A percentile compares a stretch with the other conserved stretches of the same genome.
Conservation (phyloP, 2,113 vertebrate genomes). For the Cichladusa arquata region DNA sequence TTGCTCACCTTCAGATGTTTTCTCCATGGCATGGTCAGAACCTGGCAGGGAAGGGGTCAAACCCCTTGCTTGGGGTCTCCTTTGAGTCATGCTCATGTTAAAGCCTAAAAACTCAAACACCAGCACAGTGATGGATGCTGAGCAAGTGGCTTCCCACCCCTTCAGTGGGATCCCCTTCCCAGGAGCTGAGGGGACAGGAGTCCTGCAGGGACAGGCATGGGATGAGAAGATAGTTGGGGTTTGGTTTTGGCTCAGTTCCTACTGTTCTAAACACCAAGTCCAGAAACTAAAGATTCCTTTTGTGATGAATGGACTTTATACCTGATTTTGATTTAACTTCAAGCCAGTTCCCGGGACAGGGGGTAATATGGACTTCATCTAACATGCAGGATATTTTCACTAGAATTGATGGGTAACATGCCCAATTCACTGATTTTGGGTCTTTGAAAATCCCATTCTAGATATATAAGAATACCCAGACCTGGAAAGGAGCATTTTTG, state of each 20-base stretch:
- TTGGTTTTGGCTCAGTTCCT: neutral
- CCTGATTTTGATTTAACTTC: neutral
- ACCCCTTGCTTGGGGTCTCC: accelerated
- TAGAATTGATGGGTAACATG: accelerated
- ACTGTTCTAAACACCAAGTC: neutral
- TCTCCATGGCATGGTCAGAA: neutral
- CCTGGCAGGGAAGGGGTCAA: neutral
- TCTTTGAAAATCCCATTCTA: neutral
- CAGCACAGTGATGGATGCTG: neutral
- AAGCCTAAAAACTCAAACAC: neutral
- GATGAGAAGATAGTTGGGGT: neutral
- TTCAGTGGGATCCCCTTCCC: neutral
- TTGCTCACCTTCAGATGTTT: neutral
- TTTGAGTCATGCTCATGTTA: neutral
- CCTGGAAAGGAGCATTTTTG: neutral
- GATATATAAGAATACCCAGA: neutral
- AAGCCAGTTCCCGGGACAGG: neutral
- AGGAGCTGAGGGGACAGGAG: neutral
- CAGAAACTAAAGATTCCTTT: neutral
- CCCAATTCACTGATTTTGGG: neutral
- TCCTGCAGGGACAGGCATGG: neutral
- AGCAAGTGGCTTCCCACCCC: neutral
- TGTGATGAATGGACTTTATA: neutral
- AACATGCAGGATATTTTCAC: neutral
- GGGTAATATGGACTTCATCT: neutral